phyloP scores from a whole-genome alignment of 2,113 vertebrate genomes.

The Rhinoptilus africanus region DNA sequence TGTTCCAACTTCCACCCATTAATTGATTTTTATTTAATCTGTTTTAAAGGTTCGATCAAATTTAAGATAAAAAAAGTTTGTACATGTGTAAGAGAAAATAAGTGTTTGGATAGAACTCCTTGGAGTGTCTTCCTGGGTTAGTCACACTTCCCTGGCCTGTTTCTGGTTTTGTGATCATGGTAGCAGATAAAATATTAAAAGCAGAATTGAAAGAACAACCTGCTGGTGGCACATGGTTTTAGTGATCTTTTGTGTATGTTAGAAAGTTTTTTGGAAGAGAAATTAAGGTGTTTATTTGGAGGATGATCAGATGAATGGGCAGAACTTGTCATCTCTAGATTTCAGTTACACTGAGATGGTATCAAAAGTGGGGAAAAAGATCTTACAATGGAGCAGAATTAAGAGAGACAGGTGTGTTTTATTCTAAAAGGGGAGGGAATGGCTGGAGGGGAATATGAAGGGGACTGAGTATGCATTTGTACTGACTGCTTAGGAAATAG shows the following conservation, averaged over 20 bases:
- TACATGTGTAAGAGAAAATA: background rate
- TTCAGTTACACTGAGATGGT: background rate
- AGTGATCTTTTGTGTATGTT: background rate
- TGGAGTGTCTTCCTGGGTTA: background rate
- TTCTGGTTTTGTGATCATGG: background rate
- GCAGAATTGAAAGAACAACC: background rate
- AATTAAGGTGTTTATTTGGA: background rate
- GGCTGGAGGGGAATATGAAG: background rate
- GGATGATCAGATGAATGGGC: background rate
- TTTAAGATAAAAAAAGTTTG: background rate
- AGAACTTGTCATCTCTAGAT: background rate
- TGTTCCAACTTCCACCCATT: accelerated
- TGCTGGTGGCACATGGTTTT: background rate
- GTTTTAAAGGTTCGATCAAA: background rate
- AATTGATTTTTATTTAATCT: background rate
- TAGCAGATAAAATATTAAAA: background rate
- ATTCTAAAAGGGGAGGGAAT: background rate
- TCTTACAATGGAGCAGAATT: background rate
- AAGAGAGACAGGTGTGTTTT: background rate
- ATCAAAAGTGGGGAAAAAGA: background rate
- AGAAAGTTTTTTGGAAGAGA: background rate
- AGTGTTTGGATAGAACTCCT: background rate
- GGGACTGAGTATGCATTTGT: background rate
- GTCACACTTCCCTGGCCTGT: background rate
- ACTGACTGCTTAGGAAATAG: background rate